Evolutionary conservation across 2,113 vertebrate genomes (phyloP), one percentile per base, ranked within the genome.

Genomic region (Anoplopoma fimbria): DNA sequence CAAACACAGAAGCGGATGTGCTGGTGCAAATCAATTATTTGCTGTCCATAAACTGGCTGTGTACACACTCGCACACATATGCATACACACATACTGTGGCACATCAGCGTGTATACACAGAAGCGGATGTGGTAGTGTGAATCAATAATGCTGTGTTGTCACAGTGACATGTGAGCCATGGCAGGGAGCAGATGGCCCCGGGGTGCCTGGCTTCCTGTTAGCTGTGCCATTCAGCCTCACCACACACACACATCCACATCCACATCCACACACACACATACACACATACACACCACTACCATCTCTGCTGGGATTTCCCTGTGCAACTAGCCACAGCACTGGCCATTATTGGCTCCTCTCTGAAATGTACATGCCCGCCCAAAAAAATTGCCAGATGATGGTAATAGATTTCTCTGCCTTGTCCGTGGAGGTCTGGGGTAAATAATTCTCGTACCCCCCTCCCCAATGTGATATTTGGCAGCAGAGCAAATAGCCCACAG

Each of bases 81-180:
- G 38, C 83, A 84, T 45, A 89, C 72, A 88, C 84, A 90, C 31
- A 79, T 10, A 40, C 60, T 34, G 72, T 69, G 61, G 79, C 84
- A 84, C 78, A 78, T 53, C 79, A 38, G 65, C 72, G 53, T 74
- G 88, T 68, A 85, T 80, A 91, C 90, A 90, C 87, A 91, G 79
- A 93, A 93, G 92, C 92, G 92, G 94, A 94, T 93, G 91, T 91
- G 87, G 88, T 86, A 31, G 93, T 93, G 94, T 93, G 92, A 95
- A 94, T 95, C 93, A 95, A 93, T 95, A 93, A 93, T 91, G 89
- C 91, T 87, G 89, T 94, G 90, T 95, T 94, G 95, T 95, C 83
- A 95, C 95, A 94, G 94, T 94, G 94, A 96, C 96, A 95, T 95
- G 94, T 94, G 95, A 95, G 91, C 96, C 93, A 83, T 95, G 95